phyloP scores from a whole-genome alignment of 2,888 invertebrate species.

The Sinohyriopsis cumingii region DNA sequence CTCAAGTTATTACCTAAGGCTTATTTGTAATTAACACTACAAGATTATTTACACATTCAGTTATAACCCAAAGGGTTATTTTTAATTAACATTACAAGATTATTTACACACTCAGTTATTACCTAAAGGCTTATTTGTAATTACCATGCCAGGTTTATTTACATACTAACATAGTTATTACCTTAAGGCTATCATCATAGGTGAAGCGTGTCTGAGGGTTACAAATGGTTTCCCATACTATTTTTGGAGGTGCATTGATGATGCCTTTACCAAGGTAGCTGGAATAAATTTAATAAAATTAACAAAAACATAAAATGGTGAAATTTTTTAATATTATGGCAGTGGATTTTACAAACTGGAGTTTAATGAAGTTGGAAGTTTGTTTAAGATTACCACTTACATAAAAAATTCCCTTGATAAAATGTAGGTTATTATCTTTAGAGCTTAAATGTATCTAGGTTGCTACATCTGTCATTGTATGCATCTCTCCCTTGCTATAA shows the following conservation, averaged over 20 bases:
- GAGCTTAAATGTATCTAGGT: no score
- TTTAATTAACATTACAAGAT: not conserved
- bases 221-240: slow-evolving; percentile 63
- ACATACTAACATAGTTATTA: slow-evolving; percentile 14
- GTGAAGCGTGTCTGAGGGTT: slow-evolving; percentile 67
- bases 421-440: no score
- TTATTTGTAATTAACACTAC: no score
- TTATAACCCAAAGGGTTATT: no score
- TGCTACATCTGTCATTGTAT: no score
- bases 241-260: slow-evolving; percentile 59
- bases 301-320: slow-evolving; percentile 2
- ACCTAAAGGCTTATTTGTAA: not conserved
- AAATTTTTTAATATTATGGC: not conserved
- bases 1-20: no score
- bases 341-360: no score
- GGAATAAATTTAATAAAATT: slow-evolving; percentile 12
- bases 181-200: slow-evolving; percentile 69
- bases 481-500: no score
- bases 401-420: no score
- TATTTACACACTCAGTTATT: not conserved
- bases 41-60: no score
- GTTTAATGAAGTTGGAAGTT: no score
- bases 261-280: slow-evolving; percentile 69
- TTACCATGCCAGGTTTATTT: not conserved
- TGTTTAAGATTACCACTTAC: no score